phyloP scores from a whole-genome alignment of 2,797 vertebrate species.

The Otus scops region DNA sequence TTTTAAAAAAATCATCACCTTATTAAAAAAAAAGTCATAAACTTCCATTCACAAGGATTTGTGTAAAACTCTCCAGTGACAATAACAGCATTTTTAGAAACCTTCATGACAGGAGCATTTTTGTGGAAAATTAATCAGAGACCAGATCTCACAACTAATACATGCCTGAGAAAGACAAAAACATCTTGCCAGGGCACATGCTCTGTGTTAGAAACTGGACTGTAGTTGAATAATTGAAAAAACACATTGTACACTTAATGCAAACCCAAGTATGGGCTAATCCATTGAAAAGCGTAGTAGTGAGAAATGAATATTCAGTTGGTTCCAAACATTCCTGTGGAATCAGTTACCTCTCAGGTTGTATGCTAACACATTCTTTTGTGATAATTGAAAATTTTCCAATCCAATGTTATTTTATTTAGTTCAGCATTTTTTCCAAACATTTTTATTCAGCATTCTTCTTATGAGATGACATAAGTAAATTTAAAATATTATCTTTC shows the following conservation, averaged over 20 bases:
- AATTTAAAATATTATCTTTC: not conserved
- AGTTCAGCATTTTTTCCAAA: not conserved
- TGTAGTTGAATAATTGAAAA: constrained; percentile 36
- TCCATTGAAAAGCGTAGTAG: constrained; percentile 1
- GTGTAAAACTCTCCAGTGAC: not conserved
- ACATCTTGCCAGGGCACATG: constrained; percentile 8
- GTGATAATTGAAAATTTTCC: not conserved
- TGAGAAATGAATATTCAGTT: not conserved
- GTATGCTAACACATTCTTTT: not conserved
- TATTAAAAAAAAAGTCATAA: not conserved
- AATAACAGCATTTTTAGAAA: constrained; percentile 9
- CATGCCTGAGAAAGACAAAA: not conserved
- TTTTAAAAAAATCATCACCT: not conserved
- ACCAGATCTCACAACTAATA: constrained; percentile 7
- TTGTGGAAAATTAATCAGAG: constrained; percentile 30
- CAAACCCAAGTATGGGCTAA: not conserved
- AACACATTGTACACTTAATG: constrained; percentile 10
- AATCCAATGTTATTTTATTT: not conserved
- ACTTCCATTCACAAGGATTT: not conserved
- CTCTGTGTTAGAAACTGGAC: not conserved
- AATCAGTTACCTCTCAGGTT: constrained; percentile 8
- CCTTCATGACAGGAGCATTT: not conserved
- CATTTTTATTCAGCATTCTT: not conserved
- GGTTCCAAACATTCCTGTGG: not conserved
- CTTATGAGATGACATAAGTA: not conserved